A percentile compares a stretch with the other conserved stretches of the same genome.
These are phyloP conservation scores for Leptatherina wallacei DNA, from an alignment of 2,797 vertebrate genomes.

Conservation along the genomic window DNA sequence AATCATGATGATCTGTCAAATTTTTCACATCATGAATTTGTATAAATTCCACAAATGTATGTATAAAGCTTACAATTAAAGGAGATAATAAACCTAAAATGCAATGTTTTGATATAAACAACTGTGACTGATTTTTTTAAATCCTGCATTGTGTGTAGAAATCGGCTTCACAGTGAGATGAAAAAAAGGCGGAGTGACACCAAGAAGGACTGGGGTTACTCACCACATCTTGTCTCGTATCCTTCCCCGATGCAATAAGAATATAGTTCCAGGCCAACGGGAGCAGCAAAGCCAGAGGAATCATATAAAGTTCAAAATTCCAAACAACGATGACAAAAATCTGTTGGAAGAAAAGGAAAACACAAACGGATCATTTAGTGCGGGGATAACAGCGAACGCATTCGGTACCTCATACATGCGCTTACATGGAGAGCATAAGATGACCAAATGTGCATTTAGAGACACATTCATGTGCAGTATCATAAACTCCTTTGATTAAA, in stretches of 20 bases:
- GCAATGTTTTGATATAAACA: slow-evolving; percentile 11
- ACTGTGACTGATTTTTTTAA: slow-evolving; percentile 26
- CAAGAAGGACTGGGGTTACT: slow-evolving; percentile 70
- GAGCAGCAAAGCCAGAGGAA: slow-evolving; percentile 91
- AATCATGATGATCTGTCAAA: not conserved
- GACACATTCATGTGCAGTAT: slow-evolving; percentile 70
- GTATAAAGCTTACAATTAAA: slow-evolving; percentile 19
- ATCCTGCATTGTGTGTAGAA: slow-evolving; percentile 20
- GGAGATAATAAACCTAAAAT: slow-evolving; percentile 16
- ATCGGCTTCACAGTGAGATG: slow-evolving; percentile 36
- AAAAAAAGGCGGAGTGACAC: slow-evolving; percentile 62
- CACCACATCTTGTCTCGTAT: slow-evolving; percentile 93
- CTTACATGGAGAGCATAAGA: slow-evolving; percentile 40
- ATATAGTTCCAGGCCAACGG: slow-evolving; percentile 95
- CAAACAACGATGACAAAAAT: slow-evolving; percentile 95
- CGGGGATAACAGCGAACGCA: slow-evolving; percentile 27
- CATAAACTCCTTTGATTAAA: slow-evolving; percentile 53
- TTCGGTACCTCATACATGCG: slow-evolving; percentile 35
- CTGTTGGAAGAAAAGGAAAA: slow-evolving; percentile 76
- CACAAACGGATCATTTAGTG: slow-evolving; percentile 36
- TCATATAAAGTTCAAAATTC: slow-evolving; percentile 99
- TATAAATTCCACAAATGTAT: slow-evolving; percentile 12
- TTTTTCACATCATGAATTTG: slow-evolving; percentile 10
- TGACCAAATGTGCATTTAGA: slow-evolving; percentile 51
- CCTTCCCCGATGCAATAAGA: slow-evolving; percentile 93